Conservation (phyloP, 2,113 vertebrate genomes). For the Carettochelys insculpta region DNA sequence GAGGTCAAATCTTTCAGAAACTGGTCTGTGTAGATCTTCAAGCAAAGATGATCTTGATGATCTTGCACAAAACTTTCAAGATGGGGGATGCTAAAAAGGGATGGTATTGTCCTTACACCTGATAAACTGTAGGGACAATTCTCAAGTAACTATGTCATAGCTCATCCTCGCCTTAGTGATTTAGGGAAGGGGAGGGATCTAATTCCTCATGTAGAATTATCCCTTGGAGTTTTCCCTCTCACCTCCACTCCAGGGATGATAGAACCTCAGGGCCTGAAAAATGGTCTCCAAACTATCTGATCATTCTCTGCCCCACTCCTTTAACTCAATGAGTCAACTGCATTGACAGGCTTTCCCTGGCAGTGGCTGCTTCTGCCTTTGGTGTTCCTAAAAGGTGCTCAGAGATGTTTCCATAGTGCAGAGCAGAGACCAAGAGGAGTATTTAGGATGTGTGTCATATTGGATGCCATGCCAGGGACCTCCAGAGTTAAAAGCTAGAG, state of each 20-base stretch:
- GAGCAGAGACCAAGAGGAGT: not conserved
- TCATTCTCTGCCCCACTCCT: too few relatives aligned
- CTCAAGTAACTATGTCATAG: conserved; percentile 18
- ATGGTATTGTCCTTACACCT: not conserved
- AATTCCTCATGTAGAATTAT: conserved; percentile 3
- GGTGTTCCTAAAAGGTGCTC: not conserved
- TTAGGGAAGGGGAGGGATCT: not conserved
- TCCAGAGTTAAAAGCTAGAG: conserved; percentile 21
- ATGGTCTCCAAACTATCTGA: too few relatives aligned
- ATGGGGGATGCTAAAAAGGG: not conserved
- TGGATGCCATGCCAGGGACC: not conserved
- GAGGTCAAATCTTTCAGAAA: too few relatives aligned
- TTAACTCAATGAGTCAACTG: not conserved
- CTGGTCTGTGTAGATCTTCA: too few relatives aligned
- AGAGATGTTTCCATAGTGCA: not conserved
- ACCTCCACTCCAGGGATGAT: too few relatives aligned
- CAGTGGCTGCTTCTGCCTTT: not conserved
- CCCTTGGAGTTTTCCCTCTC: conserved; percentile 31
- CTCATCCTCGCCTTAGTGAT: conserved; percentile 25
- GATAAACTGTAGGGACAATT: not conserved
- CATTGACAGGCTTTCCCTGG: not conserved
- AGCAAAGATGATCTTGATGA: conserved; percentile 42
- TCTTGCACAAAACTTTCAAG: conserved; percentile 4
- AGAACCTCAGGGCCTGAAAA: too few relatives aligned
- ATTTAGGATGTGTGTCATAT: not conserved